These are phyloP conservation scores for Cossypha caffra DNA, from an alignment of 2,797 vertebrate genomes.

Conservation along the genomic window DNA sequence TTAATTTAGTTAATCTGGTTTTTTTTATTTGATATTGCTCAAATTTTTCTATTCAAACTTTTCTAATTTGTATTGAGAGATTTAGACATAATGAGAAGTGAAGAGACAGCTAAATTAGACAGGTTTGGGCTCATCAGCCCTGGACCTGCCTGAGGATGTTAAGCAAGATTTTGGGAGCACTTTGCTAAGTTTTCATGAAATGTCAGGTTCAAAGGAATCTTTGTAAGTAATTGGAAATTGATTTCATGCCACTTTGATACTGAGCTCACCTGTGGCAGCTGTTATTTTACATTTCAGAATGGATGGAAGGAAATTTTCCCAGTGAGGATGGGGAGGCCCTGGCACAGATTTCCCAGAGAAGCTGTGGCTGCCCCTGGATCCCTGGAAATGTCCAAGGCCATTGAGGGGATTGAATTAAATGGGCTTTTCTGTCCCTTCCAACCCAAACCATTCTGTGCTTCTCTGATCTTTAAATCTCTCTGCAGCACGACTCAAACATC, in stretches of 20 bases:
- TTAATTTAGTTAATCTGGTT: background rate
- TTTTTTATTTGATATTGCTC: background rate
- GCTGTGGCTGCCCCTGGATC: background rate
- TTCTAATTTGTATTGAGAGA: background rate
- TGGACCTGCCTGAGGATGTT: background rate
- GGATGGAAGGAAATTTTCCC: background rate
- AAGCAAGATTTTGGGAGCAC: background rate
- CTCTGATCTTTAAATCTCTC: background rate
- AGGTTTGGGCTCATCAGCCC: background rate
- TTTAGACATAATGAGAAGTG: background rate
- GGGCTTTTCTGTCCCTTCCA: background rate
- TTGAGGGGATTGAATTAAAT: background rate
- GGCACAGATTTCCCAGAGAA: background rate
- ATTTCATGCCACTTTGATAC: background rate
- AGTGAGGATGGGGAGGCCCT: background rate
- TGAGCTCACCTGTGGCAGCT: background rate
- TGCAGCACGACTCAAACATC: background rate
- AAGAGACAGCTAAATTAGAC: background rate
- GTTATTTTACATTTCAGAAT: background rate
- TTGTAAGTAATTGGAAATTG: background rate
- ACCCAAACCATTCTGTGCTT: background rate
- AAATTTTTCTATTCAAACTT: background rate
- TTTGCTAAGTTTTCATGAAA: background rate
- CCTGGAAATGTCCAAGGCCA: background rate
- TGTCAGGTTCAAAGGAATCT: background rate